These are phyloP conservation scores for Melanotaenia boesemani DNA, from an alignment of 2,797 vertebrate species.

Conservation along the genomic window DNA sequence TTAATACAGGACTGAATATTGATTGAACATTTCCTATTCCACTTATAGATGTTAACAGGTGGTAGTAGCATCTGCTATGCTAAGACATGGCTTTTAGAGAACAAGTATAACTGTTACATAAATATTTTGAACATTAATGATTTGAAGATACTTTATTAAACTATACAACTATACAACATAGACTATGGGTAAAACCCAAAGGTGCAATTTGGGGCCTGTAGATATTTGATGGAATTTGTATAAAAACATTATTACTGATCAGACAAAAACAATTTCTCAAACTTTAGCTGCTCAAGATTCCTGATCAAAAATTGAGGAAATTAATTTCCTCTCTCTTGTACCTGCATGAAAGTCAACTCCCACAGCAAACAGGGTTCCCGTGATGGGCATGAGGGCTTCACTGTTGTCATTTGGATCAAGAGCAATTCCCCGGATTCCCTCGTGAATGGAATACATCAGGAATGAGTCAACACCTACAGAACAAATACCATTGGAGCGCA, in stretches of 20 bases:
- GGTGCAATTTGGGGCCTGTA: not conserved
- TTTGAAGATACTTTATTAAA: not conserved
- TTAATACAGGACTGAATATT: too few relatives aligned
- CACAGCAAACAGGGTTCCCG: conserved; percentile 95
- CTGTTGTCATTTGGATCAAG: conserved; percentile 94
- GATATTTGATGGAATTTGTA: too few relatives aligned
- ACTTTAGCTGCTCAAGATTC: not conserved
- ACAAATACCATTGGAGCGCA: not conserved
- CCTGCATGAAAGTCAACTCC: conserved; percentile 98
- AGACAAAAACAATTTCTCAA: not conserved
- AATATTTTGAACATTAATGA: not conserved
- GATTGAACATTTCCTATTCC: too few relatives aligned
- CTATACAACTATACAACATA: not conserved
- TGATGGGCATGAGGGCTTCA: conserved; percentile 96
- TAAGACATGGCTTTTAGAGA: not conserved
- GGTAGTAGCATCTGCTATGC: too few relatives aligned
- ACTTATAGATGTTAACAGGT: too few relatives aligned
- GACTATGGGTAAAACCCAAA: not conserved
- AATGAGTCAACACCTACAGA: conserved; percentile 93
- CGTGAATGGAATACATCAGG: conserved; percentile 97
- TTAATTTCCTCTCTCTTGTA: conserved; percentile 55
- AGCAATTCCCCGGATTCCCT: conserved; percentile 94
- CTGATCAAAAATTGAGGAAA: not conserved
- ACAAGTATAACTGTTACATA: not conserved
- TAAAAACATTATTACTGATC: not conserved